phyloP scores from a whole-genome alignment of 2,797 vertebrate genomes.

The Coregonus sp. region DNA sequence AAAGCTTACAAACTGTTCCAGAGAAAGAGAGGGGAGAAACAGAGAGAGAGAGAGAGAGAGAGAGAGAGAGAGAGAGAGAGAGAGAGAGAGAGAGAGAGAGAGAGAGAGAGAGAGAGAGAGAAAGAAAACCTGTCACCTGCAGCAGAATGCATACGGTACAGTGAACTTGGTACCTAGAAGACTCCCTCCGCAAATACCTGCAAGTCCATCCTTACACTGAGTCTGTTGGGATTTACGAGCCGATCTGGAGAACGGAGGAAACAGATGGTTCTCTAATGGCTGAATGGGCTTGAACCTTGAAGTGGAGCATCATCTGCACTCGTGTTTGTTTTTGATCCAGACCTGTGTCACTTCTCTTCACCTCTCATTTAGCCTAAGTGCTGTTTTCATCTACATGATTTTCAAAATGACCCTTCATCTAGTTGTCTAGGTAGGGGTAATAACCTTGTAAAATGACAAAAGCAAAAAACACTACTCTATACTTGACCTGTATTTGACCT shows the following conservation, averaged over 20 bases:
- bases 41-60: neutral
- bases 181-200: conserved; percentile 2
- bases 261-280: conserved; percentile 64
- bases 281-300: conserved; percentile 43
- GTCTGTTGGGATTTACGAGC: conserved; percentile 41
- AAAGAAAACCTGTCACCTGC: neutral
- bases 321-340: neutral
- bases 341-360: neutral
- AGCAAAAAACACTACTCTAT: too few relatives aligned
- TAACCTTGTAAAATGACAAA: too few relatives aligned
- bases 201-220: conserved; percentile 37
- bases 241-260: conserved; percentile 49
- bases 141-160: neutral
- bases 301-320: conserved; percentile 34
- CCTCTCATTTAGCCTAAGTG: neutral
- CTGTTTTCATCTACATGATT: neutral
- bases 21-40: too few relatives aligned
- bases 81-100: neutral
- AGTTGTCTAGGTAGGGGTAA: too few relatives aligned
- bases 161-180: conserved; percentile 5
- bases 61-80: neutral
- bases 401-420: too few relatives aligned
- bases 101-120: neutral
- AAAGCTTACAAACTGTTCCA: too few relatives aligned
- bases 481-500: too few relatives aligned